Percentiles rank a stretch among this genome's conserved stretches.
Evolutionary conservation across 2,888 invertebrate species (phyloP).

Genomic region (Agrochola macilenta): DNA sequence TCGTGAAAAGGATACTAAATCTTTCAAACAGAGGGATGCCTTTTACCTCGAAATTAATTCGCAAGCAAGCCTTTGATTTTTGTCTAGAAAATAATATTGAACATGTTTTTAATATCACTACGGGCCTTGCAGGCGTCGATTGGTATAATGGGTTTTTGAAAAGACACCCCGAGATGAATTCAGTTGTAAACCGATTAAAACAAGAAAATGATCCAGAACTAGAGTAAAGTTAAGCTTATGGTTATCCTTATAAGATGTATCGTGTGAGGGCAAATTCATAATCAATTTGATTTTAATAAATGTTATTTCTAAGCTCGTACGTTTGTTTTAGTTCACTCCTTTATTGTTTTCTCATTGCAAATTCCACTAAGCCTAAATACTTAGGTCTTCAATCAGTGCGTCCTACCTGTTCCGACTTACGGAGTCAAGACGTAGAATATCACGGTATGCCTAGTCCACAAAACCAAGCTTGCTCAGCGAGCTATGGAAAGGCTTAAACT

Average conservation of each 20-base stretch:
- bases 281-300: constrained; percentile 7
- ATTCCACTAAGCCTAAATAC: background rate
- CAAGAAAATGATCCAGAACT: background rate
- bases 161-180: constrained; percentile 16
- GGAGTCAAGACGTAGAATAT: background rate
- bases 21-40: background rate
- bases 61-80: constrained; percentile 28
- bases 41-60: constrained; percentile 19
- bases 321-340: background rate
- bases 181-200: background rate
- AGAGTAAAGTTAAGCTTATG: background rate
- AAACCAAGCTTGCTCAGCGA: background rate
- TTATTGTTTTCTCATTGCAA: background rate
- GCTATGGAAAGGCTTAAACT: background rate
- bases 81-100: constrained; percentile 24
- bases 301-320: background rate
- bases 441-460: background rate
- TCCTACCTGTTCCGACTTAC: background rate
- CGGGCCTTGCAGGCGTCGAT: constrained; percentile 28
- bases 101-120: constrained; percentile 12
- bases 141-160: constrained; percentile 26
- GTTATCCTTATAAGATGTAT: background rate
- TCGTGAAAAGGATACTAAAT: constrained; percentile 12
- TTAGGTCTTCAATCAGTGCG: background rate
- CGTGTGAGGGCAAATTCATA: background rate